Base-by-base conservation (phyloP, 2,888 invertebrate genomes). In the Hypsopygia costalis region DNA sequence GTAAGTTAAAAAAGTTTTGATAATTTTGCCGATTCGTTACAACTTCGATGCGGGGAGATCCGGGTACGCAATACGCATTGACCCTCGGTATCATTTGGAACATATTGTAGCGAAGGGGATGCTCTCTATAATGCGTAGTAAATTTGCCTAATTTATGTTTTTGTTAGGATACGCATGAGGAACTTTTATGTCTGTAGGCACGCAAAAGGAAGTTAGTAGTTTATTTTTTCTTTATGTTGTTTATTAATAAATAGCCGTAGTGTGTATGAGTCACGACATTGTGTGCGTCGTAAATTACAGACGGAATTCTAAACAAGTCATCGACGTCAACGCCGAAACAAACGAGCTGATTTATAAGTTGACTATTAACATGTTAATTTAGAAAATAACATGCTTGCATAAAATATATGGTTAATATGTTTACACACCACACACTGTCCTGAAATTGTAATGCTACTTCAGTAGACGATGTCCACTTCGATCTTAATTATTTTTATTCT, bases 91-190 rank as follows among this genome's bases (percentile, higher is more conserved):
- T 73, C 78, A 74, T 80, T 82, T 77, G 74, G 64, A 74, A 81
- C 87, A 86, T 87, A 87, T 82, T 85, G 86, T 81, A 78, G 75
- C 69, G 69, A 80, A 81, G 88, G 81, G 87, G 86, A 86, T 83
- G 77, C 69, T 81, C 78, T 81, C 70, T 77, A 78, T 81, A 81
- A 71, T 70, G 62, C 62, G 67, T 59, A 71, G 66, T 86, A 81
- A 82, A 82, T 88, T 85, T 78, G 76, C 78, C 75, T 82, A 86
- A 87, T 86, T 88, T 87, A 87, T 85, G 85, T 81, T 83, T 82
- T 80, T 71, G 78, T 83, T 76, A 70, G 78, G 80, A 78, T 83
- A 86, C 82, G 82, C 86, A 86, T 73, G 83, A 80, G 75, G 66
- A 83, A 81, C 69, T 87, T 88, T 87, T 86, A 87, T 87, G 83